phyloP scores from a whole-genome alignment of 2,888 invertebrate genomes.

The Callosobruchus maculatus region DNA sequence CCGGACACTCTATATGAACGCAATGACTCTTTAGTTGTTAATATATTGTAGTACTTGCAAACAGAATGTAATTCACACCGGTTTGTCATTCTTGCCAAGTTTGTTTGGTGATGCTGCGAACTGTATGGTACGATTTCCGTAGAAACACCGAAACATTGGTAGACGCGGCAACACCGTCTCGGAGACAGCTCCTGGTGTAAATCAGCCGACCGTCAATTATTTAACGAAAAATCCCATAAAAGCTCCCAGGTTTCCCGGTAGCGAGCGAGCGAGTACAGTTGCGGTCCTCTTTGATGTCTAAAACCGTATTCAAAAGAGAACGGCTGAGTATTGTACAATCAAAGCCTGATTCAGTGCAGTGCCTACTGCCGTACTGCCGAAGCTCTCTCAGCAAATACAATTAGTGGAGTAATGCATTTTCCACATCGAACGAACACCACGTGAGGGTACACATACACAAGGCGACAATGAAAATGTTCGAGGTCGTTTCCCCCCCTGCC shows the following conservation, averaged over 20 bases:
- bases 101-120: too few relatives aligned
- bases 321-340: neutral
- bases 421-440: neutral
- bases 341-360: neutral
- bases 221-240: neutral
- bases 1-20: too few relatives aligned
- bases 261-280: neutral
- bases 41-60: too few relatives aligned
- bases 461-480: neutral
- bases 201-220: neutral
- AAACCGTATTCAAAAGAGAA: neutral
- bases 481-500: neutral
- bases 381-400: neutral
- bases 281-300: neutral
- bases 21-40: too few relatives aligned
- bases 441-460: neutral
- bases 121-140: too few relatives aligned
- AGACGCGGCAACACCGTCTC: neutral
- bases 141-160: too few relatives aligned
- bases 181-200: neutral
- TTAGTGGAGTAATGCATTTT: neutral
- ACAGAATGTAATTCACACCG: too few relatives aligned
- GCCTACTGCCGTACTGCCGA: too few relatives aligned
- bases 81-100: too few relatives aligned
- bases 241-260: neutral